Conservation (phyloP, 1,140 invertebrate species). For the Colletes gigas region DNA sequence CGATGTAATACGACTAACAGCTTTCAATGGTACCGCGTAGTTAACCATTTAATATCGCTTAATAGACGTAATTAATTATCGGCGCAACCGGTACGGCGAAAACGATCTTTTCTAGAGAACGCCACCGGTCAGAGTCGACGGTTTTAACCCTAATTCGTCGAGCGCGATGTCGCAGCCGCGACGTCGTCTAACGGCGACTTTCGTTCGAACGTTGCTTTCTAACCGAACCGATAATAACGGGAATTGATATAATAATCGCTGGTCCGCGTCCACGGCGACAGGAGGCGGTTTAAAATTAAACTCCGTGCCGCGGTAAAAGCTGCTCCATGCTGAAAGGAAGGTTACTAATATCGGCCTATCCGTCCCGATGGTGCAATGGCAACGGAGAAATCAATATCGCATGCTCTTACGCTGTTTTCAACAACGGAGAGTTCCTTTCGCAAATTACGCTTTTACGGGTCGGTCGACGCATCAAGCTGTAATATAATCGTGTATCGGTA, state of each 20-base stretch:
- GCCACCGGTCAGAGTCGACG: no score
- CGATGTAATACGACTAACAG: not conserved
- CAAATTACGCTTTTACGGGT: not conserved
- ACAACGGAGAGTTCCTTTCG: not conserved
- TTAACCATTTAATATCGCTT: not conserved
- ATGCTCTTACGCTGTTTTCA: slow-evolving; percentile 1
- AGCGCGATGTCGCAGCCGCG: no score
- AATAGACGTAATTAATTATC: not conserved
- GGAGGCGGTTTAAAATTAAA: slow-evolving; percentile 39
- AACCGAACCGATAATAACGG: slow-evolving; percentile 26
- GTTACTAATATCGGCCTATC: not conserved
- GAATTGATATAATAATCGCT: slow-evolving; percentile 35
- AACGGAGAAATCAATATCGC: slow-evolving; percentile 21
- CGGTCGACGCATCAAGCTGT: not conserved
- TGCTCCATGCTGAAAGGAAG: not conserved
- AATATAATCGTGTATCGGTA: not conserved
- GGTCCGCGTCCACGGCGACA: slow-evolving; percentile 1
- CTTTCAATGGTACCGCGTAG: not conserved
- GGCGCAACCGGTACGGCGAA: no score
- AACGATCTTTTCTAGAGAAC: no score
- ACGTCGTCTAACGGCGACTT: not conserved
- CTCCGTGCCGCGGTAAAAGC: not conserved
- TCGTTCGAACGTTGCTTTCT: slow-evolving; percentile 13
- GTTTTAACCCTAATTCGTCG: no score
- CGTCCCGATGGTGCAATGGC: slow-evolving; percentile 18